Evolutionary conservation across 1,140 invertebrate species (phyloP).

Genomic region (Brachystomella parvula): DNA sequence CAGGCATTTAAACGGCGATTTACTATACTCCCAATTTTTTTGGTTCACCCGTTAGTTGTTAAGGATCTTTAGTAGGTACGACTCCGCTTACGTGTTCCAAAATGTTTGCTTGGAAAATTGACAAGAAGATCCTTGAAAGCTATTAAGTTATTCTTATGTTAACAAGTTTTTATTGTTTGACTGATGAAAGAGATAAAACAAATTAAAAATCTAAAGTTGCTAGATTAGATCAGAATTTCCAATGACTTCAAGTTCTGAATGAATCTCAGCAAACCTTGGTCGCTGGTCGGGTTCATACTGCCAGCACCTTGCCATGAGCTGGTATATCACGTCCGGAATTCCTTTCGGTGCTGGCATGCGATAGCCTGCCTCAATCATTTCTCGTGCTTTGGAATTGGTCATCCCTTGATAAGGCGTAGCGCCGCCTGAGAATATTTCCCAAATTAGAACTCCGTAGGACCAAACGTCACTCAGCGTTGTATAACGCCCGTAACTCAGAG

Average conservation of each 20-base stretch:
- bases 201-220: too few species aligned
- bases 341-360: conserved; percentile 76
- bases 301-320: conserved; percentile 87
- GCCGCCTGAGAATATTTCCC: conserved; percentile 93
- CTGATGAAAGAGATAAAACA: background rate
- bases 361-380: conserved; percentile 89
- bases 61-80: too few species aligned
- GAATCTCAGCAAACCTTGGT: conserved; percentile 85
- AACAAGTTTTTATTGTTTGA: background rate
- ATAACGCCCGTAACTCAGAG: conserved; percentile 92
- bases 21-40: too few species aligned
- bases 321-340: conserved; percentile 80
- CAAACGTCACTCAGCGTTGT: conserved; percentile 79
- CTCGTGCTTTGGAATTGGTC: conserved; percentile 80
- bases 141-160: too few species aligned
- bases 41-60: too few species aligned
- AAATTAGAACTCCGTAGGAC: conserved; percentile 89
- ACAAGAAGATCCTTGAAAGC: too few species aligned
- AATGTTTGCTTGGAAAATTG: too few species aligned
- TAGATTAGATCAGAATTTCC: conserved; percentile 30
- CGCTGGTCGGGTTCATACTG: conserved; percentile 81
- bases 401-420: conserved; percentile 86
- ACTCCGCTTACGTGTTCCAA: too few species aligned
- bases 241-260: conserved; percentile 57
- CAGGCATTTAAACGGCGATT: too few species aligned